Base-by-base conservation (phyloP, 2,113 vertebrate genomes). In the Cercocebus atys region DNA sequence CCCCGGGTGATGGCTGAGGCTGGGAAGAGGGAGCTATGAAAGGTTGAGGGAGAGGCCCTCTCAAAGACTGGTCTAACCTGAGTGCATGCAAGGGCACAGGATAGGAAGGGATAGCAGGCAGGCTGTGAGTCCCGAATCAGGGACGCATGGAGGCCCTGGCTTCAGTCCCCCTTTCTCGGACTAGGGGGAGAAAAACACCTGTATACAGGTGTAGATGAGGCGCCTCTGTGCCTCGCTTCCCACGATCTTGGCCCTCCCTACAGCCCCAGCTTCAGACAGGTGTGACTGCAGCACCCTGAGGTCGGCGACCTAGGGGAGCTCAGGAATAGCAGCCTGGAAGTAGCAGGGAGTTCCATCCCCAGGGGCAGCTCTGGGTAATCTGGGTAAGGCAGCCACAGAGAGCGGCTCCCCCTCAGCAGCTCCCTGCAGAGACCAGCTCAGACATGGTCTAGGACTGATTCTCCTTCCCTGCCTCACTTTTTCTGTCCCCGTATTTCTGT, bases 101-200 rank as follows among this genome's bases (percentile, higher is more conserved):
- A 22, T 6, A n/a, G 38, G 35, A 23, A 12, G 4, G 7, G 22
- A 8, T 10, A 23, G 70, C 59, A 25, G 32, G 64, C 18, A 0
- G 3, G 38, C 20, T 18, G 7, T 4, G 45, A 3, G 25, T 35
- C 45, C 72, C 25, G 0, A 11, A 11, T 73, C 43, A 78, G 23
- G 18, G 18, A 4, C 3, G 0, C 4, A 0, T 9, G 57, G 27
- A 40, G 75, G 20, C 45, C 14, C 50, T 8, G 2, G 45, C 55
- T 9, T 27, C 7, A 17, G 27, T 17, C 27, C 8, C 25, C 14
- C 35, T 55, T 64, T 86, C 50, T 17, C 12, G 17, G 7, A 5
- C 59, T 12, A 27, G 18, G n/a, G 38, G 75, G 35, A 27, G 32
- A 9, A 11, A 59, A 20, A 13, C 70, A 30, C 57, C 68, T 22